phyloP scores from a whole-genome alignment of 2,113 vertebrate genomes.

The Crotalus helleri region DNA sequence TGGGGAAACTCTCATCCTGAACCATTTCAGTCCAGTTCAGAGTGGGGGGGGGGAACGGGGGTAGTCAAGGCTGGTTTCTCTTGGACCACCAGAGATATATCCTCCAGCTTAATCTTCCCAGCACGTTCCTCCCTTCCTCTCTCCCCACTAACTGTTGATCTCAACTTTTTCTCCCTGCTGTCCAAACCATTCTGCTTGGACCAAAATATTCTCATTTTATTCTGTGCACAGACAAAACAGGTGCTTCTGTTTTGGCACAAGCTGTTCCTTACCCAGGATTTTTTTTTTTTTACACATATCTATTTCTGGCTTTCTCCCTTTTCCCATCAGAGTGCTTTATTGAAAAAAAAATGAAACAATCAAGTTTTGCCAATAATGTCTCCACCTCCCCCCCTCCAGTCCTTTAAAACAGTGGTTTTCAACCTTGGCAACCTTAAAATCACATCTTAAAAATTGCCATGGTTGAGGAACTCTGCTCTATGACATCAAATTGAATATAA shows the following conservation, averaged over 20 bases:
- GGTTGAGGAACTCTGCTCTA: neutral
- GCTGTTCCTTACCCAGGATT: neutral
- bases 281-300: neutral
- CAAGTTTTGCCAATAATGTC: neutral
- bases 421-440: neutral
- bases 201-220: neutral
- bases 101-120: neutral
- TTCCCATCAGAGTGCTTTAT: neutral
- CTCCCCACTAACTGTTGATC: neutral
- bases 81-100: neutral
- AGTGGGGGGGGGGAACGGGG: no score
- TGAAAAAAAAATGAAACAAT: neutral
- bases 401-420: neutral
- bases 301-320: neutral
- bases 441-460: neutral
- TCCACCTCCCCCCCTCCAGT: neutral
- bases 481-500: neutral
- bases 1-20: neutral
- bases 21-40: neutral
- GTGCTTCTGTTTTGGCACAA: neutral
- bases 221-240: neutral
- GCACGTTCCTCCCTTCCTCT: neutral
- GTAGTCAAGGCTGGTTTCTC: neutral
- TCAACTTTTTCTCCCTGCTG: neutral
- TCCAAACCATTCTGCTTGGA: neutral